Evolutionary conservation across 2,797 vertebrate genomes (phyloP).

Genomic region (Pipistrellus pipistrellus): DNA sequence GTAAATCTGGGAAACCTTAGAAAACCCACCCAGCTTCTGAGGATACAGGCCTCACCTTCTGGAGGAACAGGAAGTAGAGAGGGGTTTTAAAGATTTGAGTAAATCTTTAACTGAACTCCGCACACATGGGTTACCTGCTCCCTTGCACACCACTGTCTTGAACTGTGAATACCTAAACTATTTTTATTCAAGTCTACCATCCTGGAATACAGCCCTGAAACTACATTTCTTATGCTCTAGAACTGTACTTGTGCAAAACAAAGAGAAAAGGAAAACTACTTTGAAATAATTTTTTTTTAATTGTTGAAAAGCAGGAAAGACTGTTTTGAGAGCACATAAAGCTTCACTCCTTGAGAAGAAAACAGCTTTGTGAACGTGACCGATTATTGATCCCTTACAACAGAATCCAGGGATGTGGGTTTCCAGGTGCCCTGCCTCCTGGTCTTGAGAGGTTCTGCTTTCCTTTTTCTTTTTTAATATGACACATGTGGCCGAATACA

Average conservation of each 20-base stretch:
- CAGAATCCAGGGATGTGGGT: background rate
- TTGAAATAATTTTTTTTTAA: constrained; percentile 37
- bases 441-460: background rate
- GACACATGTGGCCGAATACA: background rate
- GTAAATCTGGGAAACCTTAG: background rate
- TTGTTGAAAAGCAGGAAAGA: constrained; percentile 48
- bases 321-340: background rate
- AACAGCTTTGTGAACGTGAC: background rate
- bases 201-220: background rate
- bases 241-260: background rate
- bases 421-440: background rate
- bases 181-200: background rate
- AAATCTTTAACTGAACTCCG: background rate
- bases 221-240: background rate
- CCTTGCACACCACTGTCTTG: background rate
- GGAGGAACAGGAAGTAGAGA: background rate
- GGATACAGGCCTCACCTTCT: background rate
- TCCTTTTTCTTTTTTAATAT: background rate
- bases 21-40: background rate
- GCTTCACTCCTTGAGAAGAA: background rate
- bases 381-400: background rate
- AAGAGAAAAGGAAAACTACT: constrained; percentile 45
- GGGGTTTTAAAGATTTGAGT: background rate
- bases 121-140: background rate
- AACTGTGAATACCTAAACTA: background rate